These are phyloP conservation scores for Oryctolagus cuniculus DNA, from an alignment of 2,113 vertebrate genomes.

Conservation along the genomic window DNA sequence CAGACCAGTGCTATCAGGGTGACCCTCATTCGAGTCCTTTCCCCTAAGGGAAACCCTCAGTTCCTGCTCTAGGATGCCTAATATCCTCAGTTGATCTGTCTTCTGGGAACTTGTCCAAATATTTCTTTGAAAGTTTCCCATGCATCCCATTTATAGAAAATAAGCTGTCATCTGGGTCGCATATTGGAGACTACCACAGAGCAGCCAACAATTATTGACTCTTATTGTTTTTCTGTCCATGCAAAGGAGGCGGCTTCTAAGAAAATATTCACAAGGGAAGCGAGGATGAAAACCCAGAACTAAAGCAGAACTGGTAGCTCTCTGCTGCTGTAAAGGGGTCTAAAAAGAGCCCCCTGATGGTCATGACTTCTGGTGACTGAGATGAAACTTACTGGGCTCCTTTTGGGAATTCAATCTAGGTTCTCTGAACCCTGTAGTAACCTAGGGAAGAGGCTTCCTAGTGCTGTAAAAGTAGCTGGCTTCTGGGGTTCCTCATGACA, in stretches of 20 bases:
- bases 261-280: slow-evolving; percentile 51
- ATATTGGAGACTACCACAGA: slow-evolving; percentile 43
- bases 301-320: background rate
- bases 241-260: slow-evolving; percentile 61
- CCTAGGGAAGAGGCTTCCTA: slow-evolving; percentile 30
- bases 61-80: slow-evolving; percentile 8
- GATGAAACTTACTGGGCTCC: background rate
- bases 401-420: background rate
- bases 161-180: slow-evolving; percentile 72
- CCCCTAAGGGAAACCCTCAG: slow-evolving; percentile 17
- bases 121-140: slow-evolving; percentile 81
- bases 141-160: slow-evolving; percentile 76
- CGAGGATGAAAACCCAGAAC: slow-evolving; percentile 34
- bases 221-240: slow-evolving; percentile 42
- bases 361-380: background rate
- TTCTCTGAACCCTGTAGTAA: background rate
- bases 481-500: background rate
- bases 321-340: background rate
- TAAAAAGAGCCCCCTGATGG: background rate
- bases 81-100: slow-evolving; percentile 61
- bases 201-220: slow-evolving; percentile 60
- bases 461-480: background rate
- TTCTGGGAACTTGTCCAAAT: slow-evolving; percentile 81
- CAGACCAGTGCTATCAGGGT: background rate
- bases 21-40: background rate